Percentiles rank a stretch among this genome's conserved stretches.
These are phyloP conservation scores for Holacanthus passer DNA, from an alignment of 2,113 vertebrate genomes.

Conservation along the genomic window DNA sequence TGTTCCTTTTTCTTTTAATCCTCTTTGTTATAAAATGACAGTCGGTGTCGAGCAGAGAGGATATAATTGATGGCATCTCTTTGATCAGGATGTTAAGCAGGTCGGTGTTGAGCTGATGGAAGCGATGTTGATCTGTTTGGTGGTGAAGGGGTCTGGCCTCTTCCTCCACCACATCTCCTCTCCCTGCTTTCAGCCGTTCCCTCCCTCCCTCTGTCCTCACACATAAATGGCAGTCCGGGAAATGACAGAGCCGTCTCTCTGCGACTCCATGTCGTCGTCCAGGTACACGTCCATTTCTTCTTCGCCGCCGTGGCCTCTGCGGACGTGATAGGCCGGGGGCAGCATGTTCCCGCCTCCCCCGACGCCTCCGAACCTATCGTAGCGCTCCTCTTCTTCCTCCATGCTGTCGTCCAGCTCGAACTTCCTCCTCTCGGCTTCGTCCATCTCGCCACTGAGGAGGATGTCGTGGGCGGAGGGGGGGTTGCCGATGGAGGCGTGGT, in stretches of 20 bases:
- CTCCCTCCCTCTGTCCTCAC: constrained; percentile 56
- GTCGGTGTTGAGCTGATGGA: constrained; percentile 55
- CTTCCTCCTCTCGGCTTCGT: constrained; percentile 81
- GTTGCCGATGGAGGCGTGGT: constrained; percentile 40
- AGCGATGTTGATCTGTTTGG: constrained; percentile 35
- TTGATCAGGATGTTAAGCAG: constrained; percentile 40
- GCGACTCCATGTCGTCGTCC: constrained; percentile 93
- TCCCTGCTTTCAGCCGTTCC: neutral
- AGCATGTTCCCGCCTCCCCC: constrained; percentile 71
- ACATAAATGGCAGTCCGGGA: constrained; percentile 92
- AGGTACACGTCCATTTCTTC: constrained; percentile 78
- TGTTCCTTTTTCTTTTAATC: constrained; percentile 22
- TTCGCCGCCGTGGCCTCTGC: constrained; percentile 52
- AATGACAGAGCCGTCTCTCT: constrained; percentile 91
- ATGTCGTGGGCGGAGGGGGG: constrained; percentile 74
- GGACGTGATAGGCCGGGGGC: constrained; percentile 75
- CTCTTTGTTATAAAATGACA: constrained; percentile 20
- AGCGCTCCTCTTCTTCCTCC: constrained; percentile 82
- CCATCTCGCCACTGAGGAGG: constrained; percentile 76
- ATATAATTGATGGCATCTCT: constrained; percentile 37
- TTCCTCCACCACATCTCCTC: constrained; percentile 35
- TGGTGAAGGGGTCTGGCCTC: neutral
- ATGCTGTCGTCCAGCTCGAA: constrained; percentile 83
- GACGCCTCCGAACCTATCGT: constrained; percentile 69
- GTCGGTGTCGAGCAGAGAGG: constrained; percentile 47